Evolutionary conservation across 2,888 invertebrate species (phyloP).

Genomic region (Luperina testacea): DNA sequence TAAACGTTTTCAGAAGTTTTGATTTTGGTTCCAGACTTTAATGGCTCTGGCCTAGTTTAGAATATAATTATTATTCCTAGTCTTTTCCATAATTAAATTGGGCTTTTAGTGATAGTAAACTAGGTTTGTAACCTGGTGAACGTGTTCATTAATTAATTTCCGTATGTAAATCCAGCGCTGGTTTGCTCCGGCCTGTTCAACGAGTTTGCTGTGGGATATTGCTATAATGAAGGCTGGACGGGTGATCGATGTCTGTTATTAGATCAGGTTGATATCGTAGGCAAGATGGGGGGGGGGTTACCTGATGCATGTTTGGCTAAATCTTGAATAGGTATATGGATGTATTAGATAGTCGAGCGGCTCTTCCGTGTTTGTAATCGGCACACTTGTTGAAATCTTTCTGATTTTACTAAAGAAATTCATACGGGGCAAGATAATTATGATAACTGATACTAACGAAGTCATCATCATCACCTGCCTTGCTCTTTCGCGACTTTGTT

Average conservation of each 20-base stretch:
- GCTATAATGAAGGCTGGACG: slow-evolving; percentile 5
- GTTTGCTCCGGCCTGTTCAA: not conserved
- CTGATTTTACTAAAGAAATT: not conserved
- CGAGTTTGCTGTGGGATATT: slow-evolving; percentile 13
- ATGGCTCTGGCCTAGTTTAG: slow-evolving; percentile 43
- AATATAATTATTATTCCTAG: slow-evolving; percentile 46
- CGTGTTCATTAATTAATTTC: slow-evolving; percentile 28
- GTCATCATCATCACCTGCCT: too few species aligned
- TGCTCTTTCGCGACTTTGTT: too few species aligned
- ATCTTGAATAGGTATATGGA: not conserved
- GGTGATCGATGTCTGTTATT: slow-evolving; percentile 8
- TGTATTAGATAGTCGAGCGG: not conserved
- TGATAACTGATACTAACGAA: not conserved
- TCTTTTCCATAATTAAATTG: slow-evolving; percentile 17
- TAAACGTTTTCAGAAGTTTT: slow-evolving; percentile 58
- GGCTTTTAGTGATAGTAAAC: slow-evolving; percentile 20
- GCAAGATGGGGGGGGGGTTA: too few species aligned
- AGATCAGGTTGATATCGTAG: slow-evolving; percentile 3
- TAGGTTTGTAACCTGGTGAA: slow-evolving; percentile 7
- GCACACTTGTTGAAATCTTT: not conserved
- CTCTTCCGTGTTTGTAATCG: not conserved
- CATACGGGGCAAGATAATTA: not conserved
- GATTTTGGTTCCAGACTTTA: slow-evolving; percentile 53
- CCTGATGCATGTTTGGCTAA: not conserved
- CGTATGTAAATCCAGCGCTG: not conserved